These are phyloP conservation scores for Punctoribates punctum DNA, from an alignment of 2,888 invertebrate species.

Conservation along the genomic window DNA sequence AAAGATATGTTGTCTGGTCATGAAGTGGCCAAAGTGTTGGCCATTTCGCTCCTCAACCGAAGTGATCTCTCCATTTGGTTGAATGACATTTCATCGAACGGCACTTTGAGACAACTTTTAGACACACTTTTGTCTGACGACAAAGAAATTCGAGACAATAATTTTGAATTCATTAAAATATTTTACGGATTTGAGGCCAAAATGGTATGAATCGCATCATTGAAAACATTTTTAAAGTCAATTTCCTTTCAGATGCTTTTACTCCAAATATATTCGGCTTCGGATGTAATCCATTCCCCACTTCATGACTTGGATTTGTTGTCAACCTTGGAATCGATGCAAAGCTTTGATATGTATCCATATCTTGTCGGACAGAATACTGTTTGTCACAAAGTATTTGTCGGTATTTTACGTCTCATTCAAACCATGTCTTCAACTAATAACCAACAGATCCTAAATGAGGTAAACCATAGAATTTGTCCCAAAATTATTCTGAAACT, in stretches of 20 bases:
- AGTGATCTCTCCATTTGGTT: constrained; percentile 43
- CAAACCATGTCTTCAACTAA: constrained; percentile 29
- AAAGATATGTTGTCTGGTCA: constrained; percentile 45
- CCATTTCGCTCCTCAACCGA: constrained; percentile 43
- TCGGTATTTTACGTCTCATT: constrained; percentile 39
- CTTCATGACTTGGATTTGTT: constrained; percentile 43
- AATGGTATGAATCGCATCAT: constrained; percentile 58
- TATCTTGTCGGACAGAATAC: constrained; percentile 42
- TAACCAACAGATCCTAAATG: constrained; percentile 37
- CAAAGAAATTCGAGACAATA: constrained; percentile 58
- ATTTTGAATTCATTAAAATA: constrained; percentile 53
- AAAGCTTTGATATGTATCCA: constrained; percentile 44
- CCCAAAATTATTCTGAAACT: neutral
- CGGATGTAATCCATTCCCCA: constrained; percentile 26
- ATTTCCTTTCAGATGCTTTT: constrained; percentile 40
- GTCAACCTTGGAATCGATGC: constrained; percentile 37
- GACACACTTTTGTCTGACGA: constrained; percentile 74
- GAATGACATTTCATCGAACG: constrained; percentile 43
- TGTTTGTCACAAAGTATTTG: constrained; percentile 44
- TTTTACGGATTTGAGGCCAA: constrained; percentile 83
- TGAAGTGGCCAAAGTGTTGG: constrained; percentile 44
- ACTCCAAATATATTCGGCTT: constrained; percentile 37
- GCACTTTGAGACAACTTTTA: constrained; percentile 68
- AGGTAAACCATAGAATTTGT: constrained; percentile 12
- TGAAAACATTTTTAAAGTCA: constrained; percentile 21